phyloP scores from a whole-genome alignment of 2,797 vertebrate genomes.

The Tenualosa thibaudeaui region DNA sequence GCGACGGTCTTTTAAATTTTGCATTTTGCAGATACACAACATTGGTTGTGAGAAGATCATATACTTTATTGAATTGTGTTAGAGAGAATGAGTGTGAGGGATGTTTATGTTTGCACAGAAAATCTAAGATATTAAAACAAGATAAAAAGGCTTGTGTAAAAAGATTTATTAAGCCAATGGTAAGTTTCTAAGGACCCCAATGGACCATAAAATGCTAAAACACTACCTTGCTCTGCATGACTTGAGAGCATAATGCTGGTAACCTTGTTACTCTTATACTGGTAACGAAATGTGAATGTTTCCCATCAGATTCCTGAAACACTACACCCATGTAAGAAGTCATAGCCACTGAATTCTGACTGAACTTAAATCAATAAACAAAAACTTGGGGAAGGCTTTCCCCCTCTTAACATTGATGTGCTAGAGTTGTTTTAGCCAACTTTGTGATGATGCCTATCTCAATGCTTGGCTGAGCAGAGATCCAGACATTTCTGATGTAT shows the following conservation, averaged over 20 bases:
- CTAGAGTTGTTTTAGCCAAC: conserved; percentile 51
- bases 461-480: conserved; percentile 39
- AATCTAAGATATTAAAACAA: conserved; percentile 19
- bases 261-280: conserved; percentile 25
- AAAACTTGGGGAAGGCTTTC: conserved; percentile 39
- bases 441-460: conserved; percentile 35
- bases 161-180: background rate
- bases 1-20: background rate
- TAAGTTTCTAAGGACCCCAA: background rate
- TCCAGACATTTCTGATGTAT: conserved; percentile 38
- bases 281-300: conserved; percentile 57
- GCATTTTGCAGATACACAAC: conserved; percentile 20
- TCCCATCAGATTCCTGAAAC: conserved; percentile 41
- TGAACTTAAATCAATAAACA: conserved; percentile 25
- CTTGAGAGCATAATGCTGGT: conserved; percentile 39
- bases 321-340: conserved; percentile 41
- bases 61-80: background rate
- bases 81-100: background rate
- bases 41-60: background rate
- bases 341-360: conserved; percentile 59
- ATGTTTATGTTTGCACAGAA: conserved; percentile 28
- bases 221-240: conserved; percentile 52
- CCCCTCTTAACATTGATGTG: conserved; percentile 19
- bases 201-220: conserved; percentile 22
- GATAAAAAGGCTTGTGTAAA: background rate